Percentiles rank a stretch among this genome's conserved stretches.
Conservation (phyloP, 2,888 invertebrate genomes). For the Orthosia incerta region DNA sequence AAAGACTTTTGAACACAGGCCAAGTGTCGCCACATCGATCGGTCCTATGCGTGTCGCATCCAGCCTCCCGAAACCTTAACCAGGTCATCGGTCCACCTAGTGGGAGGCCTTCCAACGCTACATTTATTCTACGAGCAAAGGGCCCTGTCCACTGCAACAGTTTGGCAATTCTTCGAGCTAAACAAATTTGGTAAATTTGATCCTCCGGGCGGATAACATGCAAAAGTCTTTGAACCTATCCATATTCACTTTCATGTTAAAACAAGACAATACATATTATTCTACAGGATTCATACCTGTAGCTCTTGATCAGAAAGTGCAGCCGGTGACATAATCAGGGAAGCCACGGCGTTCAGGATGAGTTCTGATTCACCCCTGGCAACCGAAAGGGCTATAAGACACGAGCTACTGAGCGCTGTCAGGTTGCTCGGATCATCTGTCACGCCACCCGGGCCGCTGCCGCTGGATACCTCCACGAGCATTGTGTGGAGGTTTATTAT, state of each 20-base stretch:
- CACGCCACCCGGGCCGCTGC: slow-evolving; percentile 81
- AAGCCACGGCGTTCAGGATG: slow-evolving; percentile 96
- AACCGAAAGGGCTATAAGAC: slow-evolving; percentile 97
- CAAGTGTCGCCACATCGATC: too few relatives aligned
- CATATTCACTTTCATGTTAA: background rate
- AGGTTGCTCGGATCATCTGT: slow-evolving; percentile 92
- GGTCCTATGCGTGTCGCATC: too few relatives aligned
- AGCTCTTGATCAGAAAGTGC: slow-evolving; percentile 95
- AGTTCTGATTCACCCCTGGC: slow-evolving; percentile 98
- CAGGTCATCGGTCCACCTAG: too few relatives aligned
- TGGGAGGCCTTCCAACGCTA: too few relatives aligned
- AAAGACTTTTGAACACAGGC: too few relatives aligned
- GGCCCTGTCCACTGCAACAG: too few relatives aligned
- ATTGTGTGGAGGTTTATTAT: slow-evolving; percentile 96
- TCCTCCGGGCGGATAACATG: too few relatives aligned
- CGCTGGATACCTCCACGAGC: slow-evolving; percentile 95
- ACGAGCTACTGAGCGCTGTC: slow-evolving; percentile 97
- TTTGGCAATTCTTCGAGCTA: too few relatives aligned
- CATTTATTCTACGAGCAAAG: too few relatives aligned
- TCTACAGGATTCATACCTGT: slow-evolving; percentile 88
- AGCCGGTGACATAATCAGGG: slow-evolving; percentile 96
- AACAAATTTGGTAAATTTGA: too few relatives aligned
- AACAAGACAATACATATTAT: background rate
- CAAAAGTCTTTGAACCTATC: too few relatives aligned
- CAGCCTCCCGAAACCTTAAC: too few relatives aligned